Evolutionary conservation across 92 coral and sea anemone species (phyloP).

Genomic region (Micromussa lordhowensis): DNA sequence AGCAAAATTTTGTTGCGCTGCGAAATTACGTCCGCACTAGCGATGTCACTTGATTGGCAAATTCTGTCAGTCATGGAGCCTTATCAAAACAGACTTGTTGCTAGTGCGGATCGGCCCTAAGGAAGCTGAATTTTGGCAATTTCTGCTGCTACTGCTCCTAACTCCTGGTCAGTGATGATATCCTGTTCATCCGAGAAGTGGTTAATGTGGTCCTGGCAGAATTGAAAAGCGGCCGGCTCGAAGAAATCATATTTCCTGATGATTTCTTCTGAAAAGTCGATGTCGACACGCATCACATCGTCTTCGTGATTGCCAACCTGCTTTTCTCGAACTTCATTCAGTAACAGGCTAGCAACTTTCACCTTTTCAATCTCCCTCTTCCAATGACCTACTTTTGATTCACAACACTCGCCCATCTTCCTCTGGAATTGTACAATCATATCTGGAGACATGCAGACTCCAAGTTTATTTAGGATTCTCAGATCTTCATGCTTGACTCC

Average conservation of each 20-base stretch:
- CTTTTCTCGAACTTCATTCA: slow-evolving; percentile 45
- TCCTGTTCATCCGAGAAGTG: no score
- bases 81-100: neutral
- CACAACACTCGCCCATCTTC: slow-evolving; percentile 49
- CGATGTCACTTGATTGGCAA: neutral
- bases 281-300: slow-evolving; percentile 7
- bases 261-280: neutral
- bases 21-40: neutral
- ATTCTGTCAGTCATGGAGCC: neutral
- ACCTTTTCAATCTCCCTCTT: slow-evolving; percentile 50
- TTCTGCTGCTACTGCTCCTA: neutral
- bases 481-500: slow-evolving; percentile 64
- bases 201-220: slow-evolving; percentile 11
- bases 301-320: slow-evolving; percentile 41
- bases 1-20: no score
- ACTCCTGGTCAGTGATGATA: slow-evolving; percentile 5
- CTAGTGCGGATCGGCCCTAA: neutral
- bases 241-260: slow-evolving; percentile 14
- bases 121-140: no score
- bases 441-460: slow-evolving; percentile 49
- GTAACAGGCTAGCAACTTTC: slow-evolving; percentile 17
- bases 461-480: slow-evolving; percentile 39
- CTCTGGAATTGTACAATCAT: slow-evolving; percentile 47
- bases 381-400: slow-evolving; percentile 41
- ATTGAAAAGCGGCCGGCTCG: neutral